Percentiles rank a stretch among this genome's conserved stretches.
These are phyloP conservation scores for Darevskia nairensis DNA, from an alignment of 2,797 vertebrate genomes.

Conservation along the genomic window DNA sequence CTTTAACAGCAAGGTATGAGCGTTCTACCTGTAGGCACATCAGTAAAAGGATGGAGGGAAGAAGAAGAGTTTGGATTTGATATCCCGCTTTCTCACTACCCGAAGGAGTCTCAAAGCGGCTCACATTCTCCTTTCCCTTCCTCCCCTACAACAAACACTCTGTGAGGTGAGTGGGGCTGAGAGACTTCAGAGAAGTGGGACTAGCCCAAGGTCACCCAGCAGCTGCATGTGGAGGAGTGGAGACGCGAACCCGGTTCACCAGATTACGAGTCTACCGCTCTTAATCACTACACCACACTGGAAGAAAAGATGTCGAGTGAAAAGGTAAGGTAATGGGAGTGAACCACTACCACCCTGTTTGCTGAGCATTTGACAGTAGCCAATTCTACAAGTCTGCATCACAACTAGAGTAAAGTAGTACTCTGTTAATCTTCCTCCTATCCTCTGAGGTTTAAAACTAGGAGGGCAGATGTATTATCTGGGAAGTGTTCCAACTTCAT, in stretches of 20 bases:
- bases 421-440: slow-evolving; percentile 61
- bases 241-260: too few species aligned
- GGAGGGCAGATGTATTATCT: slow-evolving; percentile 77
- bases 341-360: background rate
- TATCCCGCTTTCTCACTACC: too few species aligned
- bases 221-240: too few species aligned
- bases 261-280: too few species aligned
- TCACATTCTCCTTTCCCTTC: too few species aligned
- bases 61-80: background rate
- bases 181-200: too few species aligned
- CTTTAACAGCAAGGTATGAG: too few species aligned
- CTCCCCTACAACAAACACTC: too few species aligned
- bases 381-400: slow-evolving; percentile 38
- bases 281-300: too few species aligned
- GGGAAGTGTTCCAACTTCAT: slow-evolving; percentile 78
- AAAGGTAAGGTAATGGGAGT: background rate
- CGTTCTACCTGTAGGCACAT: background rate
- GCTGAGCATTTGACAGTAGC: slow-evolving; percentile 5
- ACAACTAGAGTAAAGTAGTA: slow-evolving; percentile 46
- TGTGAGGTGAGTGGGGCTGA: too few species aligned
- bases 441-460: slow-evolving; percentile 65
- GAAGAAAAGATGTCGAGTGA: background rate
- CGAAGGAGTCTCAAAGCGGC: too few species aligned
- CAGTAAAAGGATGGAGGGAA: background rate
- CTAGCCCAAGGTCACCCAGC: too few species aligned